A percentile compares a stretch with the other conserved stretches of the same genome.
Conservation (phyloP, 2,797 vertebrate species). For the Ceryle rudis region DNA sequence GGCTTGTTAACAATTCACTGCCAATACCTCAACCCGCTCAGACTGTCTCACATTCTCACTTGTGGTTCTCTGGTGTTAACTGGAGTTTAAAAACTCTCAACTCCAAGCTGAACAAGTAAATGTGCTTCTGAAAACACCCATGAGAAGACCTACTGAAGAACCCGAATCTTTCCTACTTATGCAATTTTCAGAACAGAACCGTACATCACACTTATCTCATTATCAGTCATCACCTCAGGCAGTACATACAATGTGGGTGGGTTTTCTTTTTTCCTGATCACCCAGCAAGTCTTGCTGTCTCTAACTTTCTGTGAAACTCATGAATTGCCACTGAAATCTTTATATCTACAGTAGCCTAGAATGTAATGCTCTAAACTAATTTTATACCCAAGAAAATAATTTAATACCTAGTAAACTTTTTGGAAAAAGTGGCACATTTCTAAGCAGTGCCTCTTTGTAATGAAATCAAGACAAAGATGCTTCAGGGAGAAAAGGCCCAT, state of each 20-base stretch:
- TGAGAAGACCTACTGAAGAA: neutral
- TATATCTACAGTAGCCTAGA: slow-evolving; percentile 28
- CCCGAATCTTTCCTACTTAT: neutral
- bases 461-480: neutral
- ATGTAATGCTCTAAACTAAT: slow-evolving; percentile 12
- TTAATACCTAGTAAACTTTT: slow-evolving; percentile 49
- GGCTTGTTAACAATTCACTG: neutral
- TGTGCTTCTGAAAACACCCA: slow-evolving; percentile 1
- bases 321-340: slow-evolving; percentile 42
- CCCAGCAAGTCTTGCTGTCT: slow-evolving; percentile 14
- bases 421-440: neutral
- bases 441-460: neutral
- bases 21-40: neutral
- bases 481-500: neutral
- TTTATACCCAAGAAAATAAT: slow-evolving; percentile 33
- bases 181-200: neutral
- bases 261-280: slow-evolving; percentile 8
- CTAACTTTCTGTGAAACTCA: slow-evolving; percentile 38
- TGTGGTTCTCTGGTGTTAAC: neutral
- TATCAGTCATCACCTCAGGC: slow-evolving; percentile 38
- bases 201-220: slow-evolving; percentile 40
- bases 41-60: neutral
- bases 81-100: neutral
- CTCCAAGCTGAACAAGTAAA: neutral
- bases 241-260: slow-evolving; percentile 11